phyloP scores from a whole-genome alignment of 2,888 invertebrate species.

The Tipula confusa region DNA sequence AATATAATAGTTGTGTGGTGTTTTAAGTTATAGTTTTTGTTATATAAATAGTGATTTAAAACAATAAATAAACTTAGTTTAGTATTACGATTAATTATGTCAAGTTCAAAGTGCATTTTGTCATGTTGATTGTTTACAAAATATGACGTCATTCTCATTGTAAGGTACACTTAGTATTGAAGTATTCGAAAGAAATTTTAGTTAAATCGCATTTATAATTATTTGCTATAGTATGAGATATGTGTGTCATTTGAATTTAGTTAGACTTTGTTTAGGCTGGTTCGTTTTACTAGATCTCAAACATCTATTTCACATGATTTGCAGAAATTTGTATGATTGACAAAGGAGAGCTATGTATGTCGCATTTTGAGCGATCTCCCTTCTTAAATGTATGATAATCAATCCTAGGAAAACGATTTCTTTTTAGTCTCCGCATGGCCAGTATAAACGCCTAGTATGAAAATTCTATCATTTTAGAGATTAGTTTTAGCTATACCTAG shows the following conservation, averaged over 20 bases:
- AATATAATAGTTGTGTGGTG: not conserved
- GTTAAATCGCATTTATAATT: not conserved
- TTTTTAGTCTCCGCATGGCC: too few species aligned
- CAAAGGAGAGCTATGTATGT: too few species aligned
- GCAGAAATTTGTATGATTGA: too few species aligned
- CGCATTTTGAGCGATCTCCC: too few species aligned
- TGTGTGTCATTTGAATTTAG: not conserved
- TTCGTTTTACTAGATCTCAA: too few species aligned
- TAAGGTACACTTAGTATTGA: not conserved
- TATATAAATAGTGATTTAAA: not conserved
- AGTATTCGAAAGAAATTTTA: too few species aligned
- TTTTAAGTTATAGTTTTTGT: not conserved
- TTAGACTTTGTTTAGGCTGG: not conserved
- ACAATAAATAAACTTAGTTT: not conserved
- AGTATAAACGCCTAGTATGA: too few species aligned
- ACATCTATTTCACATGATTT: too few species aligned
- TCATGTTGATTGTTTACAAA: not conserved
- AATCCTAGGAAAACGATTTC: too few species aligned
- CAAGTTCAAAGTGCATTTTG: constrained; percentile 13
- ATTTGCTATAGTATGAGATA: not conserved
- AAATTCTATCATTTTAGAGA: too few species aligned
- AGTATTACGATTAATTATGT: not conserved
- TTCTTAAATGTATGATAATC: too few species aligned
- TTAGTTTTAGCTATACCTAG: too few species aligned
- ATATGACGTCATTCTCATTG: not conserved